Base-by-base conservation (phyloP, 2,113 vertebrate species). In the Argyrosomus japonicus region DNA sequence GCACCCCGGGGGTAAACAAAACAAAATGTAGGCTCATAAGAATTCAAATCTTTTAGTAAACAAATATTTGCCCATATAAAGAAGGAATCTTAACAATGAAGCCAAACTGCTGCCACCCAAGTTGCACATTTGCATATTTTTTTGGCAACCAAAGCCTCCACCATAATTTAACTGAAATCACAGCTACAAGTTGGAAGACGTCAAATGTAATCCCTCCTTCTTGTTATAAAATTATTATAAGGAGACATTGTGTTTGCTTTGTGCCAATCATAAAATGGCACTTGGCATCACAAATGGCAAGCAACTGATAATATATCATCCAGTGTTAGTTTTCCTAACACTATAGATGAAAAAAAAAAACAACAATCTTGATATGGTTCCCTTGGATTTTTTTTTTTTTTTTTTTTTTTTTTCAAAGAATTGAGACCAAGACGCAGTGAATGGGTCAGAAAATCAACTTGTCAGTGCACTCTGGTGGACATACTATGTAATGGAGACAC, bases 1-100 rank as follows among this genome's bases (percentile, higher is more conserved):
- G 58, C 47, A 53, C 84, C 53, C 54, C 58, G 68, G 74, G 69
- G 64, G 70, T 81, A 84, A 89, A 86, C 69, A 75, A 77, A 69
- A 71, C 71, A 27, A 81, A 12, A 61, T 50, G 7, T 23, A 43
- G 45, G 21, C 53, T 83, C 43, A 43, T 43, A 51, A 45, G 27
- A 53, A 63, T 58, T 14, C 8, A 68, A 68, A 81, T 58, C 60
- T 69, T 79, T 75, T 5, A 72, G 32, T 77, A 65, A 81, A 77
- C 77, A 86, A 78, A 75, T 65, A 67, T 29, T 32, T 32, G 29
- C 23, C 53, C 53, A 67, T 62, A 67, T 2, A 27, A 23, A 70
- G n/a, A 81, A n/a, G 6, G 14, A 29, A 63, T 57, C 57, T 71
- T 9, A 71, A 63, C 36, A 40, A 25, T 65, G 45, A 75, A 60